Evolutionary conservation across 53 echinoderm and acorn worm species (phyloP).

Genomic region (Astropecten irregularis): DNA sequence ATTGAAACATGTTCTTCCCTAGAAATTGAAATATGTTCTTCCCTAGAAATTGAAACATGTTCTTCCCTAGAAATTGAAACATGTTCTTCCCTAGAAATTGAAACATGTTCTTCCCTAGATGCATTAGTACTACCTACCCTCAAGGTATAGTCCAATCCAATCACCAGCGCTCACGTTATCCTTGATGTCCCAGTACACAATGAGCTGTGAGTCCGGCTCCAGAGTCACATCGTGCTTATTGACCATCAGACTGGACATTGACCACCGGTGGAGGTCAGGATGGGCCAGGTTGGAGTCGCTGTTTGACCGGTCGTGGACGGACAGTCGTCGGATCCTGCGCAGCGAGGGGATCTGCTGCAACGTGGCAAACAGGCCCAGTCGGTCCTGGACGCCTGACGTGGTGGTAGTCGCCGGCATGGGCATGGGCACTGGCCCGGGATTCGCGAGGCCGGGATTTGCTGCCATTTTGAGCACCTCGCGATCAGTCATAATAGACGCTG

Average conservation of each 20-base stretch:
- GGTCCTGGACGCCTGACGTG: conserved; percentile 52
- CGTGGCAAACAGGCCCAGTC: conserved; percentile 72
- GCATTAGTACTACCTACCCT: conserved; percentile 70
- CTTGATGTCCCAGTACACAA: conserved; percentile 90
- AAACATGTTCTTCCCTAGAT: too few species aligned
- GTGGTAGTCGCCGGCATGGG: too few species aligned
- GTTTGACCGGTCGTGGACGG: conserved; percentile 91
- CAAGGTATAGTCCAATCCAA: conserved; percentile 92
- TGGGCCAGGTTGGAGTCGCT: conserved; percentile 93
- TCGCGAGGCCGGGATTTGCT: conserved; percentile 53
- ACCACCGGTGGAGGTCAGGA: conserved; percentile 75
- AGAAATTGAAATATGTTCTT: too few species aligned
- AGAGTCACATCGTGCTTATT: conserved; percentile 83
- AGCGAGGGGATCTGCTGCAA: conserved; percentile 66
- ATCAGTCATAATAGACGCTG: conserved; percentile 49
- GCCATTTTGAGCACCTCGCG: conserved; percentile 58
- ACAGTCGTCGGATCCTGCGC: conserved; percentile 78
- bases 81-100: too few species aligned
- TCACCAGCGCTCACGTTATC: conserved; percentile 80
- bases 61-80: too few species aligned
- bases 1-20: too few species aligned
- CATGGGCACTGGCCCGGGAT: conserved; percentile 4
- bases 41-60: too few species aligned
- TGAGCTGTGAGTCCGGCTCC: conserved; percentile 66
- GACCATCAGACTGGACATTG: conserved; percentile 77